phyloP scores from a whole-genome alignment of 2,888 invertebrate genomes.

The Plemyria rubiginata region DNA sequence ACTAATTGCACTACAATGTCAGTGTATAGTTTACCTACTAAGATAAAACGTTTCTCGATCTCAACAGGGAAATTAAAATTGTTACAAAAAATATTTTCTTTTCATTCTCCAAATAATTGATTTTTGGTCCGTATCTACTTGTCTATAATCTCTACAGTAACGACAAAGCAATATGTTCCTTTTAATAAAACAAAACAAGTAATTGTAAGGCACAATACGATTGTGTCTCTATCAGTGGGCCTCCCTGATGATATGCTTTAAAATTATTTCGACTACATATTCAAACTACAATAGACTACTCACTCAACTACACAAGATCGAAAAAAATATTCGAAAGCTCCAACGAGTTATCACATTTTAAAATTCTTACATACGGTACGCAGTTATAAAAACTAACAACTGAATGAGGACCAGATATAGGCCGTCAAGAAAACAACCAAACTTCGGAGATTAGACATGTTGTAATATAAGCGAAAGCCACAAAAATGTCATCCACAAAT shows the following conservation, averaged over 20 bases:
- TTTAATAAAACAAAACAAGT: conserved; percentile 55
- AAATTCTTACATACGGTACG: conserved; percentile 34
- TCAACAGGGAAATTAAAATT: conserved; percentile 70
- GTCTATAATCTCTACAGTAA: conserved; percentile 53
- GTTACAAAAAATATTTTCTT: conserved; percentile 79
- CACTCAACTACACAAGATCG: conserved; percentile 62
- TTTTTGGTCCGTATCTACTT: conserved; percentile 76
- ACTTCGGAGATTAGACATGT: conserved; percentile 8
- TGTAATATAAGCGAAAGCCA: background rate
- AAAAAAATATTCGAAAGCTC: conserved; percentile 53
- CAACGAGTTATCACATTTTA: conserved; percentile 54
- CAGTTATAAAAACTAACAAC: conserved; percentile 32
- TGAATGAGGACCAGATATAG: conserved; percentile 22
- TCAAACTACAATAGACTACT: conserved; percentile 60
- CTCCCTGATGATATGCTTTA: conserved; percentile 73
- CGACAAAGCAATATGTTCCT: conserved; percentile 44
- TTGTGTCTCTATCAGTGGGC: conserved; percentile 68
- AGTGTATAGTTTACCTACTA: conserved; percentile 37
- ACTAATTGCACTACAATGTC: conserved; percentile 63
- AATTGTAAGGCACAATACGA: conserved; percentile 75
- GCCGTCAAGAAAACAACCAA: conserved; percentile 29
- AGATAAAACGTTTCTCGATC: conserved; percentile 39
- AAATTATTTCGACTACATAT: conserved; percentile 45
- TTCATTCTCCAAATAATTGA: conserved; percentile 64
- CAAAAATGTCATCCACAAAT: background rate